phyloP scores from a whole-genome alignment of 2,113 vertebrate genomes.

The Ctenomys sociabilis region DNA sequence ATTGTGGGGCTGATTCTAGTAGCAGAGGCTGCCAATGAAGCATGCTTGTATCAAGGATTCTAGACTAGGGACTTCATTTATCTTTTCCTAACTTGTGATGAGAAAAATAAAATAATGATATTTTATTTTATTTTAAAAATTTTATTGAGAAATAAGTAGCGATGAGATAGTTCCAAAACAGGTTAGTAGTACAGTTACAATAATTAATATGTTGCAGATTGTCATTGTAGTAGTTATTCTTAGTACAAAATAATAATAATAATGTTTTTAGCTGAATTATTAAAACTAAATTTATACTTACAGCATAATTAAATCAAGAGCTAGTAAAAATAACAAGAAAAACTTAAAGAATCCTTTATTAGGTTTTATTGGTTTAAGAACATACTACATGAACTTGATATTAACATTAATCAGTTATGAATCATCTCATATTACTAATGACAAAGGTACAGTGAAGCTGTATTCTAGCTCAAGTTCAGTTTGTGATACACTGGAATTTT shows the following conservation, averaged over 20 bases:
- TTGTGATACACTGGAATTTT: not conserved
- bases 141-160: no score
- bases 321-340: not conserved
- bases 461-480: not conserved
- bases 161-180: no score
- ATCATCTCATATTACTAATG: not conserved
- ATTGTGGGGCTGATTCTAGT: not conserved
- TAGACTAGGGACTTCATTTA: not conserved
- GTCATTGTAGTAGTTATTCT: no score
- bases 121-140: no score
- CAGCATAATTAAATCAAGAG: not conserved
- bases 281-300: not conserved
- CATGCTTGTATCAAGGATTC: not conserved
- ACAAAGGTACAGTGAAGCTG: not conserved
- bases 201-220: no score
- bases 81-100: not conserved
- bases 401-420: not conserved
- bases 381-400: not conserved
- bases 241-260: not conserved
- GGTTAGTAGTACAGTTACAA: no score
- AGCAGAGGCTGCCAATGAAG: not conserved
- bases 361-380: not conserved
- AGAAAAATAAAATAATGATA: not conserved
- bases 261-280: not conserved
- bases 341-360: not conserved